These are phyloP conservation scores for Sebastes vulpes DNA, from an alignment of 2,797 vertebrate genomes.

Conservation along the genomic window DNA sequence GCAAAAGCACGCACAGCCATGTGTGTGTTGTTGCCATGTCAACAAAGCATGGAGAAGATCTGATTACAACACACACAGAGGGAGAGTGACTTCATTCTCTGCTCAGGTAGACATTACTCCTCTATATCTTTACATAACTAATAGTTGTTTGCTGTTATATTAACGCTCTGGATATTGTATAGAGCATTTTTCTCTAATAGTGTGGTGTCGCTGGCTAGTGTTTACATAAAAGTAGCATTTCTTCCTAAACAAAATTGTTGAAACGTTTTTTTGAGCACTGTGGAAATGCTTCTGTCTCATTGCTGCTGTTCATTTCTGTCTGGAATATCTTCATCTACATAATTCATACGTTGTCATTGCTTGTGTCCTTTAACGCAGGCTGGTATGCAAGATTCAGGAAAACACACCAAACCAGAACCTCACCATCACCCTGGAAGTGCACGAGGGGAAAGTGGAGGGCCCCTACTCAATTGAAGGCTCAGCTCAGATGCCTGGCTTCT, in stretches of 20 bases:
- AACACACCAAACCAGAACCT: conserved; percentile 62
- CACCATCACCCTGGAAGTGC: conserved; percentile 84
- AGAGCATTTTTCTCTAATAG: neutral
- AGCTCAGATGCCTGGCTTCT: conserved; percentile 80
- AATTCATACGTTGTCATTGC: neutral
- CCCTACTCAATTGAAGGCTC: conserved; percentile 86
- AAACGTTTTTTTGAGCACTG: neutral
- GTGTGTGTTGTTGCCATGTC: no score
- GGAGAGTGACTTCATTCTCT: no score
- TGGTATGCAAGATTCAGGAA: conserved; percentile 87
- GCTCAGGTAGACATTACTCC: no score
- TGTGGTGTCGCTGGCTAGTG: neutral
- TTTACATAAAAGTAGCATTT: neutral
- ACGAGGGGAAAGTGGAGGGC: conserved; percentile 68
- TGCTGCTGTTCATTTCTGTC: neutral
- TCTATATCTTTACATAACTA: no score
- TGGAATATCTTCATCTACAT: neutral
- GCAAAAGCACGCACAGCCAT: no score
- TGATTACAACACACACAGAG: no score
- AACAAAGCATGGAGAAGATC: no score
- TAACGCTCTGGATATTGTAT: no score
- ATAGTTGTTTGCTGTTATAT: neutral
- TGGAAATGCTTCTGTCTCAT: neutral
- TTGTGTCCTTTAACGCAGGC: conserved; percentile 64
- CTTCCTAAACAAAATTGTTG: neutral